Conservation (phyloP, 2,888 invertebrate genomes). For the Tetropium fuscum region DNA sequence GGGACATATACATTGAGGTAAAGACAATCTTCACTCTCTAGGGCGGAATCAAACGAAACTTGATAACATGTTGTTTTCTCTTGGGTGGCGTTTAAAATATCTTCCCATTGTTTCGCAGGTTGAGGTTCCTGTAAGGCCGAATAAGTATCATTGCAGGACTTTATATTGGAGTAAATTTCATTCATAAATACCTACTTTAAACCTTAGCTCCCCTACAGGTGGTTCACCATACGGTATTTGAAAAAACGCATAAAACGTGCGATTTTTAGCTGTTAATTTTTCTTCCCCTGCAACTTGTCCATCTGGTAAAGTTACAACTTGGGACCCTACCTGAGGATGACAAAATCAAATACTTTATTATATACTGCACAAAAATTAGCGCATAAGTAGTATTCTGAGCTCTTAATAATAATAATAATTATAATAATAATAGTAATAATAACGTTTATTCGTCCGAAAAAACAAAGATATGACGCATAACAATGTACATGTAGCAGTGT, state of each 20-base stretch:
- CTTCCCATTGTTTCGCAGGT: not conserved
- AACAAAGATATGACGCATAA: no score
- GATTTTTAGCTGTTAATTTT: not conserved
- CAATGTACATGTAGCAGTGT: no score
- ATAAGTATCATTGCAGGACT: no score
- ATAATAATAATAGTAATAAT: no score
- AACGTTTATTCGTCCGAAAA: no score
- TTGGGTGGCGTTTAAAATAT: not conserved
- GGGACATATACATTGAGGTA: conserved; percentile 12
- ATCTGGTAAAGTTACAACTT: conserved; percentile 17
- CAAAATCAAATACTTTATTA: no score
- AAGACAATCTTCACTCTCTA: conserved; percentile 13
- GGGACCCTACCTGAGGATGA: no score
- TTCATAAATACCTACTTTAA: conserved; percentile 29
- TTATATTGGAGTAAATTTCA: not conserved
- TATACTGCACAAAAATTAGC: no score
- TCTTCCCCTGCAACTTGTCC: not conserved
- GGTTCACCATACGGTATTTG: conserved; percentile 61
- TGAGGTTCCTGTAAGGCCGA: not conserved
- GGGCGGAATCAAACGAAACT: not conserved
- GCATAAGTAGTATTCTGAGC: no score
- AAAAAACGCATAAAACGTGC: conserved; percentile 55
- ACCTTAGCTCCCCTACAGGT: conserved; percentile 55
- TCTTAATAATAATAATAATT: no score
- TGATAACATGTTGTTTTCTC: conserved; percentile 6